These are phyloP conservation scores for Slavum lentiscoides DNA, from an alignment of 2,888 invertebrate genomes.

Conservation along the genomic window DNA sequence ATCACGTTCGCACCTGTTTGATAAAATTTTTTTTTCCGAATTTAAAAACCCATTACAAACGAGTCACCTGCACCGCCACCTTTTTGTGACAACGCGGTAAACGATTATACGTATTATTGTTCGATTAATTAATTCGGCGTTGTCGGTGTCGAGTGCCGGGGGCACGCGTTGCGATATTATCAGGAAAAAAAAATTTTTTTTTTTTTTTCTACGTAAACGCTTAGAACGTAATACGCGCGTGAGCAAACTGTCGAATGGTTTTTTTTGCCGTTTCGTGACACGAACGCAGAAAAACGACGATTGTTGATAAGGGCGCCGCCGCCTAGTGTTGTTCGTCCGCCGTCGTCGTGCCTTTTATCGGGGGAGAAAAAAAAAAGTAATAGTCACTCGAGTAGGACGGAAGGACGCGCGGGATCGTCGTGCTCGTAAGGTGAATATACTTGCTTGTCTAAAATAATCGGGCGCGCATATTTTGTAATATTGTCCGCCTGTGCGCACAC, in stretches of 20 bases:
- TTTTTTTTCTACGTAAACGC: background rate
- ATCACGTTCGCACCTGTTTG: constrained; percentile 51
- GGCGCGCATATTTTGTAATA: background rate
- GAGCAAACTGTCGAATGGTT: background rate
- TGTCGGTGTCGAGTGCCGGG: background rate
- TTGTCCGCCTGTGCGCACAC: background rate
- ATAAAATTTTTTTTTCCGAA: constrained; percentile 21
- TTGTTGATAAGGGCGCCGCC: constrained; percentile 47
- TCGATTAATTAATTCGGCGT: background rate
- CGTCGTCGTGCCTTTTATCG: background rate
- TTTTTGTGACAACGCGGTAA: background rate
- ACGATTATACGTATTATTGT: background rate
- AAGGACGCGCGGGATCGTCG: constrained; percentile 19
- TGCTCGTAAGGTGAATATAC: constrained; percentile 27
- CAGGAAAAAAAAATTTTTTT: too few relatives aligned
- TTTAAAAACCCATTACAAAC: constrained; percentile 3
- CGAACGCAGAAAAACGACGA: constrained; percentile 49
- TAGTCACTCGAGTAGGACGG: constrained; percentile 10
- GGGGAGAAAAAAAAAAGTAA: too few relatives aligned
- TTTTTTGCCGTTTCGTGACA: constrained; percentile 30
- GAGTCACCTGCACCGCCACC: background rate
- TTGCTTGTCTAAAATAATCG: background rate
- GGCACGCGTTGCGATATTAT: background rate
- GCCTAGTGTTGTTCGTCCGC: background rate
- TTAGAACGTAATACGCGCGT: constrained; percentile 10